phyloP scores from a whole-genome alignment of 2,797 vertebrate genomes.

The Mormyrops attenuatus region DNA sequence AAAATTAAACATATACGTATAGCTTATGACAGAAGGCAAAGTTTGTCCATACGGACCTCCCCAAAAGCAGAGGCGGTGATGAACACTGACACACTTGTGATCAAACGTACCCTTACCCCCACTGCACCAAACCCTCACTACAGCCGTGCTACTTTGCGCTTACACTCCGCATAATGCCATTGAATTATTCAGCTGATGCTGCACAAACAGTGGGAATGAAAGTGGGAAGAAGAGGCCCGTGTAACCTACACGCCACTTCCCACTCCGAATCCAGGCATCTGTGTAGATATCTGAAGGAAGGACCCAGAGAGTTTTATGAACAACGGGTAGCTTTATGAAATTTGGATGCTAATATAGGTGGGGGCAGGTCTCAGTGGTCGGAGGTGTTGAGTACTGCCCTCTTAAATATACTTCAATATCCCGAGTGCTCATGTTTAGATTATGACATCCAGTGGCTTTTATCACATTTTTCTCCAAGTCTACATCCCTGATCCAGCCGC shows the following conservation, averaged over 20 bases:
- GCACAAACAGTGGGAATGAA: not conserved
- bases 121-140: constrained; percentile 50
- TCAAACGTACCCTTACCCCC: not conserved
- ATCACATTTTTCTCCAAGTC: not conserved
- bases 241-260: not conserved
- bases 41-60: constrained; percentile 44
- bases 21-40: constrained; percentile 61
- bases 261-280: not conserved
- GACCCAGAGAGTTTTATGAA: not conserved
- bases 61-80: constrained; percentile 45
- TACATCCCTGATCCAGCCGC: not conserved
- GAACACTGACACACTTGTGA: constrained; percentile 33
- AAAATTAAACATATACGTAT: constrained; percentile 60
- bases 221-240: not conserved
- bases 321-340: not conserved
- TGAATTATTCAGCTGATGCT: constrained; percentile 8
- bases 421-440: not conserved
- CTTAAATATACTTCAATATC: not conserved
- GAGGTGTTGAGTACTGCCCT: not conserved
- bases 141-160: constrained; percentile 50
- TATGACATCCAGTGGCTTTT: not conserved
- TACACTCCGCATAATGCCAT: constrained; percentile 35
- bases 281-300: not conserved
- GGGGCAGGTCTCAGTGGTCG: not conserved
- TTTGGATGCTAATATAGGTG: not conserved